phyloP scores from a whole-genome alignment of 2,113 vertebrate genomes.

The Indicator indicator region DNA sequence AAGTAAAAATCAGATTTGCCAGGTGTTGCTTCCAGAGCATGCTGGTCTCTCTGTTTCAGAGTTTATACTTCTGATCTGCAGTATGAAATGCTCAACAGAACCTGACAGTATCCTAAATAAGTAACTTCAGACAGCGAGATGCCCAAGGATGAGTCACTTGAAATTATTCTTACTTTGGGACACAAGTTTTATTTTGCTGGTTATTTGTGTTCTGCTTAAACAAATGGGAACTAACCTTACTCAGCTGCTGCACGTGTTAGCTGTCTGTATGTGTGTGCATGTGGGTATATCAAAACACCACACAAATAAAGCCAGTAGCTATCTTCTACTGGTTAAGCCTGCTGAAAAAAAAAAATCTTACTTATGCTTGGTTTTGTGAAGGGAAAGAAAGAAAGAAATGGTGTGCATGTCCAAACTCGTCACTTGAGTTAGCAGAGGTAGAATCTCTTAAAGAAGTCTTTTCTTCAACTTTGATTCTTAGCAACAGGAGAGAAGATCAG shows the following conservation, averaged over 20 bases:
- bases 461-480: background rate
- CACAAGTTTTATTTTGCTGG: background rate
- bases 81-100: background rate
- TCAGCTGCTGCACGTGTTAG: background rate
- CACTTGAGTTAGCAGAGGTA: background rate
- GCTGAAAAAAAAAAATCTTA: background rate
- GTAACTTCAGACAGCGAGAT: background rate
- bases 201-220: background rate
- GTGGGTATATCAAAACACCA: background rate
- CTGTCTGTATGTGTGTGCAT: background rate
- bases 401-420: background rate
- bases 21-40: conserved; percentile 29
- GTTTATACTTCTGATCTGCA: background rate
- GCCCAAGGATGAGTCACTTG: background rate
- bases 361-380: background rate
- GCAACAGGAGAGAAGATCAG: background rate
- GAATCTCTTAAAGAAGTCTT: background rate
- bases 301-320: background rate
- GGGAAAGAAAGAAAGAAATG: background rate
- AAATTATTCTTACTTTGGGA: background rate
- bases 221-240: background rate
- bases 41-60: background rate
- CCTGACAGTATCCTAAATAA: background rate
- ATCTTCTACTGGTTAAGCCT: background rate
- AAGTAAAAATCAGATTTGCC: conserved; percentile 55